Evolutionary conservation across 2,113 vertebrate genomes (phyloP), one percentile per base, ranked within the genome.

Genomic region (Jacana jacana): DNA sequence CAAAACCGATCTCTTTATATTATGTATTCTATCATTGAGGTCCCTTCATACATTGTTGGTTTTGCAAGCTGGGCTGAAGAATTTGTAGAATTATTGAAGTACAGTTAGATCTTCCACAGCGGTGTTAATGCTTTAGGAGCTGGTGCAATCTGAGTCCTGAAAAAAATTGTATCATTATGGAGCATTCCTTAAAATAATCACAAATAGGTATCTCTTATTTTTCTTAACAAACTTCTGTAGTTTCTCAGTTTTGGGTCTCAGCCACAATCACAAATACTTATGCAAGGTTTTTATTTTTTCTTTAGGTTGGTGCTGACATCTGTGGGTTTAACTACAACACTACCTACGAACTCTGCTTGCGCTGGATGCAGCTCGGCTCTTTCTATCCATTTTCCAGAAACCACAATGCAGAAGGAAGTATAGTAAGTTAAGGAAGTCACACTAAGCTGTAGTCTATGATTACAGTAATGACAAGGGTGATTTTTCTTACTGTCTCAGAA

Each of bases 361-460:
- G 98, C 40, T 99, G 99, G 99, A 99, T 98, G 98, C 99, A 99
- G 96, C 98, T 99, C 68, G 99, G 99, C 42, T 98, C 98, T 37
- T 99, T 99, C 97, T 99, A 99, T 94, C 98, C 99, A 35, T 99
- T 99, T 96, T 98, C 98, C 93, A 98, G 99, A 55, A 99, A 99
- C 93, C 98, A 99, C 97, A 99, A 99, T 15, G 96, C 98, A 69
- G 91, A 98, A 64, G 95, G 96, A 93, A 98, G 98, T 65, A 92
- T 28, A 2, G 98, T 99, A 98, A 86, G 92, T 95, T 89, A 86
- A 66, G 16, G 2, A 70, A 77, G 40, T 25, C 70, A 48, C n/a
- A 61, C 58, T 44, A 48, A 76, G n/a, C 63, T 86, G 54, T 52
- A 77, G 11, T 49, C 64, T 76, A 2, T 42, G 35, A 48, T 88